Evolutionary conservation across 2,888 invertebrate genomes (phyloP), one percentile per base, ranked within the genome.

Genomic region (Pollenia griseotomentosa): DNA sequence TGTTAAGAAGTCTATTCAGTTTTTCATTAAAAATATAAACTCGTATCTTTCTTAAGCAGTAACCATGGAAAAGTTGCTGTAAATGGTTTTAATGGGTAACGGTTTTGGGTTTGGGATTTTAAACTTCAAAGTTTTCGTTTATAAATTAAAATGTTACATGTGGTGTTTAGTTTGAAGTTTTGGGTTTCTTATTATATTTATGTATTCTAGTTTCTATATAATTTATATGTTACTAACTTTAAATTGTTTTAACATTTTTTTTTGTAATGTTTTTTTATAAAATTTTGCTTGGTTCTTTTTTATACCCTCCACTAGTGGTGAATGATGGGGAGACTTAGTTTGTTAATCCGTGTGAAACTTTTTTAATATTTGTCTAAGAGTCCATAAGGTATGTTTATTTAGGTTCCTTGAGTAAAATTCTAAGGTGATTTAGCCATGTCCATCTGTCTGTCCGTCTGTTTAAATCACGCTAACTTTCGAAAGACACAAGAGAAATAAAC

Each of bases 121-220:
- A 14, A 55, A 44, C 16, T 19, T 33, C 33, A 11, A 46, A 40
- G 2, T 65, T 61, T 65, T 73, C 51, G 40, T 55, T 63, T 57
- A n/a, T 44, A 59, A 73, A 74, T 81, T 81, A 66, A 81, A 81
- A 66, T 74, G 65, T 81, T 74, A 73, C 48, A 59, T 51, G 71
- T 66, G 59, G 57, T 59, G 40, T 42, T 66, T 23, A 46, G 16
- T 23, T 44, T 55, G 33, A 33, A 33, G 42, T 55, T 33, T 44
- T 14, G 23, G 5, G 8, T 51, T 65, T 51, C 19, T 42, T 16
- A 19, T 11, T n/a, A 51, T 70, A 65, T 80, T 53, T 80, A 33
- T 80, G 23, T 44, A 8, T 66, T 46, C 12, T 68, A 19, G 33
- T 48, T 59, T 46, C 40, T 53, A 16, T 63, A 11, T 42, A 63